Conservation (phyloP, 2,888 invertebrate species). For the Tuta absoluta region DNA sequence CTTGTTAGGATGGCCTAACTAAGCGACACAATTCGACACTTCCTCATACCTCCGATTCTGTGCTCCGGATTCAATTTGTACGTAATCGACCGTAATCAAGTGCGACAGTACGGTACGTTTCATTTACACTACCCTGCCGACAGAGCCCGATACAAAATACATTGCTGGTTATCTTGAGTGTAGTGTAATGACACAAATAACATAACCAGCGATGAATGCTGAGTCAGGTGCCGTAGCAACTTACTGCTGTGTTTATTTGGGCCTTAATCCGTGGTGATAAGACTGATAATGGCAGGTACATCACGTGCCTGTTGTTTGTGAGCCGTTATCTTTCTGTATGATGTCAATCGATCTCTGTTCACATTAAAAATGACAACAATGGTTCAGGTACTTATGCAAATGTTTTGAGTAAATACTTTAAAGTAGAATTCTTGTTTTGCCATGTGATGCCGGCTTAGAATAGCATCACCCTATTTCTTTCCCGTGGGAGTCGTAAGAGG, state of each 20-base stretch:
- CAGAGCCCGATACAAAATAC: no score
- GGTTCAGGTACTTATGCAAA: not conserved
- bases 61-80: not conserved
- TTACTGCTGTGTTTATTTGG: conserved; percentile 51
- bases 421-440: not conserved
- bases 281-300: conserved; percentile 39
- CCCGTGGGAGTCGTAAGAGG: no score
- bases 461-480: no score
- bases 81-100: conserved; percentile 5
- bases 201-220: no score
- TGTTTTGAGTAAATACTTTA: not conserved
- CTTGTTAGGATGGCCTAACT: no score
- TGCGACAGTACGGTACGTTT: no score
- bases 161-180: no score
- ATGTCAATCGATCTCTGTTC: conserved; percentile 56
- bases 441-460: no score
- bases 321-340: conserved; percentile 53
- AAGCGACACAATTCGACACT: conserved; percentile 12
- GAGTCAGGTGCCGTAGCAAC: no score
- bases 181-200: no score
- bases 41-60: conserved; percentile 13
- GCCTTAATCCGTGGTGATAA: conserved; percentile 49
- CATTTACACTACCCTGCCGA: no score
- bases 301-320: conserved; percentile 55
- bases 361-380: not conserved